These are phyloP conservation scores for Watersipora subatra DNA, from an alignment of 1,140 invertebrate species.

Conservation along the genomic window DNA sequence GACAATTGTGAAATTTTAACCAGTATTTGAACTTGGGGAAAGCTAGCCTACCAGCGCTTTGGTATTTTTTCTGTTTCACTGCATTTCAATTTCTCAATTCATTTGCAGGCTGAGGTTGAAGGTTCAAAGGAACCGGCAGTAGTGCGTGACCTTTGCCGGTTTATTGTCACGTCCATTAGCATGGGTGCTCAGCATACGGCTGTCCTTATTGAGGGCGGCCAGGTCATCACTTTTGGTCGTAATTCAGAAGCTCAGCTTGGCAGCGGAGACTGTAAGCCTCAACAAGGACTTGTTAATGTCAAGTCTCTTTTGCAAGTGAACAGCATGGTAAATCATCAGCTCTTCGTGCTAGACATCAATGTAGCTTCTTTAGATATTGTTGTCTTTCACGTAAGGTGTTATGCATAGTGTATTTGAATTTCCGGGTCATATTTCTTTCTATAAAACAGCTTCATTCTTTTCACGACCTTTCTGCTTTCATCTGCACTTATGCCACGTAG, in stretches of 20 bases:
- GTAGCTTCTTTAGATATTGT: neutral
- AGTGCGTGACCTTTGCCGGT: slow-evolving; percentile 34
- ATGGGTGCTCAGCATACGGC: slow-evolving; percentile 49
- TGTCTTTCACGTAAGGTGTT: neutral
- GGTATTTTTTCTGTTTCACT: neutral
- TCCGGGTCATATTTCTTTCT: neutral
- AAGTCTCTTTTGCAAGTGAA: slow-evolving; percentile 44
- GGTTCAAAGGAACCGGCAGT: slow-evolving; percentile 40
- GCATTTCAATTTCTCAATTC: neutral
- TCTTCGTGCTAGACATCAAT: slow-evolving; percentile 1
- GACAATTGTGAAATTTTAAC: neutral
- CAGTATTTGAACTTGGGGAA: neutral
- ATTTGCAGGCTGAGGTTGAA: slow-evolving; percentile 40
- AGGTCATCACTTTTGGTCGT: slow-evolving; percentile 52
- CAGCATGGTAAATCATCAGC: slow-evolving; percentile 41
- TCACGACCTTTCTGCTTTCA: neutral
- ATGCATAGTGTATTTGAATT: neutral
- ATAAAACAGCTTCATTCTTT: neutral
- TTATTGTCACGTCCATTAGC: slow-evolving; percentile 43
- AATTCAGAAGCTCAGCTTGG: slow-evolving; percentile 51
- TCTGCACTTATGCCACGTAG: neutral
- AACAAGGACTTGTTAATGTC: slow-evolving; percentile 43
- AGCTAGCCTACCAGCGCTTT: neutral
- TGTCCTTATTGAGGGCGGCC: slow-evolving; percentile 52
- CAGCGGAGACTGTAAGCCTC: slow-evolving; percentile 37